A percentile compares a stretch with the other conserved stretches of the same genome.
These are phyloP conservation scores for Alca torda DNA, from an alignment of 2,797 vertebrate species.

Conservation along the genomic window DNA sequence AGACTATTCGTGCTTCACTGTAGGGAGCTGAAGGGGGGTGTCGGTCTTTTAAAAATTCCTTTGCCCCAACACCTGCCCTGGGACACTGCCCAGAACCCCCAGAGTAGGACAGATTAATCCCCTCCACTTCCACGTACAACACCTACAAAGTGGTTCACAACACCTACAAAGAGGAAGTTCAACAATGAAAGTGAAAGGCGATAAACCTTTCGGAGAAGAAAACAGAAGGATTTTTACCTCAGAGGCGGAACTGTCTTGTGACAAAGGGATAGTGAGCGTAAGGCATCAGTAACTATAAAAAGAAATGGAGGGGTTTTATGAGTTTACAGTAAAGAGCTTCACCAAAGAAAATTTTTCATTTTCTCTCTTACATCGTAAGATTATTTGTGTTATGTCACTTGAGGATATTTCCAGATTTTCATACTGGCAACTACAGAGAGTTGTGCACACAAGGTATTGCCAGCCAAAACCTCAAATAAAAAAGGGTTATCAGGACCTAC, in stretches of 20 bases:
- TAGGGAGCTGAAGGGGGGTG: neutral
- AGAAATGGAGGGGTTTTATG: neutral
- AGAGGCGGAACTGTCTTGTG: neutral
- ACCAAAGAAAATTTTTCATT: neutral
- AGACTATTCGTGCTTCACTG: neutral
- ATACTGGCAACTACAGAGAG: neutral
- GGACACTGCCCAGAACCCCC: neutral
- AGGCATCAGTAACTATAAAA: neutral
- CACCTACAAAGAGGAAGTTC: too few relatives aligned
- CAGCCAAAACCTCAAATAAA: neutral
- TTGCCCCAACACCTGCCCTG: neutral
- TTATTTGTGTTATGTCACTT: neutral
- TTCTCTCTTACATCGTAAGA: neutral
- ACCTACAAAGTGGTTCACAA: neutral
- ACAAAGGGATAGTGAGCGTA: neutral
- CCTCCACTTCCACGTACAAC: neutral
- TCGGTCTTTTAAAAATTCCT: neutral
- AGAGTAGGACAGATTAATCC: neutral
- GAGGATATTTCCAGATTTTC: neutral
- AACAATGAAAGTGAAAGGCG: neutral
- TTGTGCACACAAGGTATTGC: neutral
- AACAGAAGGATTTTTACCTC: conserved; percentile 33
- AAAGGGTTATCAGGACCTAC: neutral
- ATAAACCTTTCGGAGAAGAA: neutral
- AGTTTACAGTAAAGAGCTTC: neutral